Evolutionary conservation across 2,797 vertebrate species (phyloP), one percentile per base, ranked within the genome.

Genomic region (Selene dorsalis): DNA sequence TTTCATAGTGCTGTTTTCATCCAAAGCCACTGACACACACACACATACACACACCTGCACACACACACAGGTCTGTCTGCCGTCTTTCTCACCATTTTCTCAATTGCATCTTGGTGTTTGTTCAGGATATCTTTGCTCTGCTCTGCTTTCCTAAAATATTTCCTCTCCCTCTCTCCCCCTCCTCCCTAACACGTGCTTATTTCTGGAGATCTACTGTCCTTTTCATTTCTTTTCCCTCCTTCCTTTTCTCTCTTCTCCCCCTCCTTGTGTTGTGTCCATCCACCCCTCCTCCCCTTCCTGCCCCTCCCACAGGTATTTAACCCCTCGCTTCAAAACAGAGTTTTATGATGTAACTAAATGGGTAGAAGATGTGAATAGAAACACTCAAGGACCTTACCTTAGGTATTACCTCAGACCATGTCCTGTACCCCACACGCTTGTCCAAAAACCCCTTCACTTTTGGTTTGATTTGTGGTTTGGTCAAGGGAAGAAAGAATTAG

Each of bases 351-450:
- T 99, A 97, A 97, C 97, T 98, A 98, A 98, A 96, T 99, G 98
- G 97, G 97, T 99, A 97, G 97, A 99, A 97, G 98, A 99, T 98
- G 98, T 99, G 97, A 99, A 99, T 99, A 99, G 95, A 99, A 99
- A 99, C 97, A 97, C 96, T 96, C 95, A 95, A 96, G 97, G 97
- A 97, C 97, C 96, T 89, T 98, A 95, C 93, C 95, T 98, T 99
- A 99, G 97, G 98, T 99, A 99, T 96, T 95, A 85, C 73, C 86
- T 88, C 91, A 87, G 91, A 88, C 73, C 88, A 79, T 84, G 77
- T 96, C 92, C 82, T 84, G 57, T 88, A 82, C 72, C 89, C 84
- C 83, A 80, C 77, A 87, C 65, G 87, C 88, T 90, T 92, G 68
- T 91, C 75, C 69, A 70, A 87, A 84, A 57, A 43, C 39, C 82